Percentiles rank a stretch among this genome's conserved stretches.
Evolutionary conservation across 2,797 vertebrate genomes (phyloP).

Genomic region (Fundulus diaphanus): DNA sequence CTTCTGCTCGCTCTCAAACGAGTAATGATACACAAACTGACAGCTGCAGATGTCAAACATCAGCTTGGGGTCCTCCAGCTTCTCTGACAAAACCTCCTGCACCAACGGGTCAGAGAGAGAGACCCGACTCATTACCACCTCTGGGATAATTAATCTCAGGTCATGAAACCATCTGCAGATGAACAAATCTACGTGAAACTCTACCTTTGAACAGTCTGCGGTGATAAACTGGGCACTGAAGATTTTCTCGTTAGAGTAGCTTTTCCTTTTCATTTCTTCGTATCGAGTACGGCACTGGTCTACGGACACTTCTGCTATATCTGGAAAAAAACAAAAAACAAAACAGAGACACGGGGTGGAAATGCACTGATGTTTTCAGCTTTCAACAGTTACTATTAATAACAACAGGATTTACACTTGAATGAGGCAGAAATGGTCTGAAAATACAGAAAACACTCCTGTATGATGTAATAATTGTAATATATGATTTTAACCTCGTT

Average conservation of each 20-base stretch:
- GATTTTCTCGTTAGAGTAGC: constrained; percentile 82
- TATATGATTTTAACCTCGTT: too few species aligned
- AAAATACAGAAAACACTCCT: too few species aligned
- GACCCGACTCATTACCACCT: background rate
- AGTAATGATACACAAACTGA: constrained; percentile 98
- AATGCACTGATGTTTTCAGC: background rate
- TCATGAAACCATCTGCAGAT: background rate
- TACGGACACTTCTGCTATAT: constrained; percentile 93
- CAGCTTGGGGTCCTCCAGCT: constrained; percentile 81
- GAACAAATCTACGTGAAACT: background rate
- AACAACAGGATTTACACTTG: too few species aligned
- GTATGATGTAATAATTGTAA: too few species aligned
- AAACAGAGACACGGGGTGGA: background rate
- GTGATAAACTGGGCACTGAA: constrained; percentile 95
- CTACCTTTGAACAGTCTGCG: constrained; percentile 91
- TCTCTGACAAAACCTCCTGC: constrained; percentile 88
- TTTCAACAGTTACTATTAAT: background rate
- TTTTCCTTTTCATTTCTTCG: constrained; percentile 87
- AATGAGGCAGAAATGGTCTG: too few species aligned
- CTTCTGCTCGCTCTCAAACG: constrained; percentile 92
- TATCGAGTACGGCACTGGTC: constrained; percentile 95
- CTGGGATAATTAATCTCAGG: background rate
- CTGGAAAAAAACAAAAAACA: constrained; percentile 60
- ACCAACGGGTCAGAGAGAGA: background rate
- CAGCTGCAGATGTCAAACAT: constrained; percentile 95